Conservation (phyloP, 2,113 vertebrate genomes). For the Orthonyx spaldingii region DNA sequence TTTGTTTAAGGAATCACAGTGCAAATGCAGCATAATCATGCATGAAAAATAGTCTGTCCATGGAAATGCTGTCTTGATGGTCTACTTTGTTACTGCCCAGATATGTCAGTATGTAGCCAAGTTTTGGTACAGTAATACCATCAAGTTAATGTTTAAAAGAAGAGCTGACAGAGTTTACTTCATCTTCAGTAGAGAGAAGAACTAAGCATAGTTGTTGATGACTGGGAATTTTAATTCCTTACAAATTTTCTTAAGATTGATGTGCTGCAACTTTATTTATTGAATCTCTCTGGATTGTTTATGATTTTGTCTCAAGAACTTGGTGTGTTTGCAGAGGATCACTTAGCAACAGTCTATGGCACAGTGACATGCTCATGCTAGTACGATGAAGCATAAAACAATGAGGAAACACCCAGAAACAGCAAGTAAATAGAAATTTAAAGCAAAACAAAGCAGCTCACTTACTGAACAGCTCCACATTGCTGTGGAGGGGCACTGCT, state of each 20-base stretch:
- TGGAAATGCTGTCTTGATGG: neutral
- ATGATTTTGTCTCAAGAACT: slow-evolving; percentile 42
- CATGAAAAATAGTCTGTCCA: neutral
- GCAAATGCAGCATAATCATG: neutral
- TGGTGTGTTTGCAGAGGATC: slow-evolving; percentile 57
- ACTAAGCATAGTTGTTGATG: slow-evolving; percentile 47
- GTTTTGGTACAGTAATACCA: neutral
- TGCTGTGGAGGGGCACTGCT: neutral
- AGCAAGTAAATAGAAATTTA: slow-evolving; percentile 10
- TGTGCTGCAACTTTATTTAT: slow-evolving; percentile 64
- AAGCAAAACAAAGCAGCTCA: neutral
- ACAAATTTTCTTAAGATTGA: slow-evolving; percentile 53
- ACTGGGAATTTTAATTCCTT: slow-evolving; percentile 64
- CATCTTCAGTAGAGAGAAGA: slow-evolving; percentile 39
- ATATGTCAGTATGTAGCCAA: neutral
- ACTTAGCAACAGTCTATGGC: slow-evolving; percentile 15
- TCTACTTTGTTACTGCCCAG: neutral
- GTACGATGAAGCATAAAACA: neutral
- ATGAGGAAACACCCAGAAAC: slow-evolving; percentile 12
- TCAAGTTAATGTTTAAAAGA: slow-evolving; percentile 51
- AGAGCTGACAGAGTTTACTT: slow-evolving; percentile 60
- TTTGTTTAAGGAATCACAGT: neutral
- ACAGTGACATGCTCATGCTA: neutral
- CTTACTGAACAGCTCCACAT: neutral
- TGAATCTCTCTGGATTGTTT: slow-evolving; percentile 64